Percentiles rank a stretch among this genome's conserved stretches.
phyloP scores from a whole-genome alignment of 2,797 vertebrate genomes.

The Clamator glandarius region DNA sequence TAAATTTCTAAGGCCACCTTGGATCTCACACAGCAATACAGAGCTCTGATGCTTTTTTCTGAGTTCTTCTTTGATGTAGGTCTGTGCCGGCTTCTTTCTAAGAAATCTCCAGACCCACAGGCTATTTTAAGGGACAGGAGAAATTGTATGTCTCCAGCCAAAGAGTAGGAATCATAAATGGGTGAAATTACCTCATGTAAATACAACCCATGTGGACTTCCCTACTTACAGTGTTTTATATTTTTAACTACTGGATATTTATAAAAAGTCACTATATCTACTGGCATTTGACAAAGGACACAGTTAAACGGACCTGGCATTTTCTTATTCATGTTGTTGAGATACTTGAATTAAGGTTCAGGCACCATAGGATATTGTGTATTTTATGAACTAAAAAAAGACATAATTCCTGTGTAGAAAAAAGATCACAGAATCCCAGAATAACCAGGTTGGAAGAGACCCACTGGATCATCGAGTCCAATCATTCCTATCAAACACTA shows the following conservation, averaged over 20 bases:
- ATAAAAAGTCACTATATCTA: slow-evolving; percentile 61
- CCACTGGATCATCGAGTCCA: too few relatives aligned
- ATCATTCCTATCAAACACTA: too few relatives aligned
- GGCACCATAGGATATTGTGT: background rate
- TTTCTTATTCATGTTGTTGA: slow-evolving; percentile 66
- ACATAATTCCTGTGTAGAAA: background rate
- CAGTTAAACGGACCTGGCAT: slow-evolving; percentile 68
- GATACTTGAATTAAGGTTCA: slow-evolving; percentile 56
- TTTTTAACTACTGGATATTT: slow-evolving; percentile 61
- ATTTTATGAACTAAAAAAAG: slow-evolving; percentile 23
- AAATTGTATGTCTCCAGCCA: background rate
- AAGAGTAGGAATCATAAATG: slow-evolving; percentile 27
- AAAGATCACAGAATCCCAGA: too few relatives aligned
- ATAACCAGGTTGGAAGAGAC: too few relatives aligned
- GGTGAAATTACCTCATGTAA: background rate
- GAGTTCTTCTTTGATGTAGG: background rate
- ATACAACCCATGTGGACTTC: slow-evolving; percentile 1
- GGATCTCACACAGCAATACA: background rate
- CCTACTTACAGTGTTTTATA: slow-evolving; percentile 39
- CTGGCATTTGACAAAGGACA: slow-evolving; percentile 70
- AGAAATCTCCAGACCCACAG: background rate
- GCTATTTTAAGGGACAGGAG: slow-evolving; percentile 1
- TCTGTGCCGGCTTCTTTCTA: background rate
- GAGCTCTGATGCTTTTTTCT: slow-evolving; percentile 13
- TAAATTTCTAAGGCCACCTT: background rate